A percentile compares a stretch with the other conserved stretches of the same genome.
Evolutionary conservation across 2,797 vertebrate genomes (phyloP).

Genomic region (Acanthurus leucopareius): DNA sequence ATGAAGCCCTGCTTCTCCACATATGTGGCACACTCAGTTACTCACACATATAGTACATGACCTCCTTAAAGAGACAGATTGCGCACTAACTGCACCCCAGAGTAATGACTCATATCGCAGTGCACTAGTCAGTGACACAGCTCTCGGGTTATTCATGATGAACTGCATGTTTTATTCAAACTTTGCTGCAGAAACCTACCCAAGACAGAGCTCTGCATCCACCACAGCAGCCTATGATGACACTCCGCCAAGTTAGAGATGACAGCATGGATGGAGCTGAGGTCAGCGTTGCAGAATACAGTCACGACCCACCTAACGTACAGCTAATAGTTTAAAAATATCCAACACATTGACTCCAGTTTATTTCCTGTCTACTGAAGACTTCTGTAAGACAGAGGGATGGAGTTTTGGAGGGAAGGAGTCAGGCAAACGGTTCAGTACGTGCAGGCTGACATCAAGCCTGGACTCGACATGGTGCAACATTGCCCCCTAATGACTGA

Average conservation of each 20-base stretch:
- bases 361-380: slow-evolving; percentile 62
- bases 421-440: slow-evolving; percentile 28
- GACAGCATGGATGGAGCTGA: slow-evolving; percentile 29
- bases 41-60: not conserved
- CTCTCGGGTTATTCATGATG: slow-evolving; percentile 37
- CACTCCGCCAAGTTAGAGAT: slow-evolving; percentile 12
- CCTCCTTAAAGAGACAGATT: slow-evolving; percentile 12
- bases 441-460: not conserved
- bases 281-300: slow-evolving; percentile 42
- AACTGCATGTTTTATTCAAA: slow-evolving; percentile 69
- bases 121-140: slow-evolving; percentile 41
- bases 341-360: slow-evolving; percentile 42
- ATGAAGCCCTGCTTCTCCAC: slow-evolving; percentile 37
- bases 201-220: slow-evolving; percentile 21
- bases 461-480: slow-evolving; percentile 49
- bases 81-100: slow-evolving; percentile 46
- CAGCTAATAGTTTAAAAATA: slow-evolving; percentile 67
- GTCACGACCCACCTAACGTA: slow-evolving; percentile 32
- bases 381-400: slow-evolving; percentile 48
- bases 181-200: not conserved
- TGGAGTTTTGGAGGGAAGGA: slow-evolving; percentile 66
- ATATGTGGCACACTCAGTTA: slow-evolving; percentile 29
- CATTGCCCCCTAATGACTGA: slow-evolving; percentile 77
- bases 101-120: slow-evolving; percentile 57
- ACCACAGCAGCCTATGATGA: not conserved